Percentiles rank a stretch among this genome's conserved stretches.
These are phyloP conservation scores for Pseudachorutes palmiensis DNA, from an alignment of 1,140 invertebrate genomes.

Conservation along the genomic window DNA sequence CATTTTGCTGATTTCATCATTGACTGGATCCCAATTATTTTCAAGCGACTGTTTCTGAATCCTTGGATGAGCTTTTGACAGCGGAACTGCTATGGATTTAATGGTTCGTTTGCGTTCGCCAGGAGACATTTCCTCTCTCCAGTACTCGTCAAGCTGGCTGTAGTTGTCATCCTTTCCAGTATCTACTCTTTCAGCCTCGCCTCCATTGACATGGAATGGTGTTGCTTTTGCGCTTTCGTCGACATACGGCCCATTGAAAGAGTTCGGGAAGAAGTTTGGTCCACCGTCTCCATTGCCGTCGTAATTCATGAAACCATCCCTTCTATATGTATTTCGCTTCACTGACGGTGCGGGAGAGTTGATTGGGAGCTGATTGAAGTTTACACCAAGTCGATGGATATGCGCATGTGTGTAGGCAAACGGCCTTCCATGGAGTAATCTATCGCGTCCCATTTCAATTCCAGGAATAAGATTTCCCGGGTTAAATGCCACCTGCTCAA, in stretches of 20 bases:
- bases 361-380: slow-evolving; percentile 57
- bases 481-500: slow-evolving; percentile 73
- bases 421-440: slow-evolving; percentile 66
- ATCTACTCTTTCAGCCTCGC: slow-evolving; percentile 53
- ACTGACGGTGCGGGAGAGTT: slow-evolving; percentile 48
- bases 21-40: neutral
- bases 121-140: slow-evolving; percentile 63
- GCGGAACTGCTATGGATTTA: neutral
- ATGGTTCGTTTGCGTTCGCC: slow-evolving; percentile 42
- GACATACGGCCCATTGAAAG: slow-evolving; percentile 46
- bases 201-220: neutral
- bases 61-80: neutral
- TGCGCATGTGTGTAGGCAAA: slow-evolving; percentile 93
- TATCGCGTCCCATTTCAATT: slow-evolving; percentile 48
- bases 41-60: neutral
- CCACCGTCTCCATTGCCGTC: slow-evolving; percentile 42
- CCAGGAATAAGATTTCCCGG: slow-evolving; percentile 52
- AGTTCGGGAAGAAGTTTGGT: slow-evolving; percentile 59
- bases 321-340: slow-evolving; percentile 51
- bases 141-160: slow-evolving; percentile 72
- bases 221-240: neutral
- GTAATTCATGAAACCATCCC: slow-evolving; percentile 50
- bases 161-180: slow-evolving; percentile 81
- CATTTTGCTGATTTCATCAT: neutral
- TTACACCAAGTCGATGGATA: slow-evolving; percentile 78